phyloP scores from a whole-genome alignment of 1,140 invertebrate species.

The Pseudomyrmex pallidus region DNA sequence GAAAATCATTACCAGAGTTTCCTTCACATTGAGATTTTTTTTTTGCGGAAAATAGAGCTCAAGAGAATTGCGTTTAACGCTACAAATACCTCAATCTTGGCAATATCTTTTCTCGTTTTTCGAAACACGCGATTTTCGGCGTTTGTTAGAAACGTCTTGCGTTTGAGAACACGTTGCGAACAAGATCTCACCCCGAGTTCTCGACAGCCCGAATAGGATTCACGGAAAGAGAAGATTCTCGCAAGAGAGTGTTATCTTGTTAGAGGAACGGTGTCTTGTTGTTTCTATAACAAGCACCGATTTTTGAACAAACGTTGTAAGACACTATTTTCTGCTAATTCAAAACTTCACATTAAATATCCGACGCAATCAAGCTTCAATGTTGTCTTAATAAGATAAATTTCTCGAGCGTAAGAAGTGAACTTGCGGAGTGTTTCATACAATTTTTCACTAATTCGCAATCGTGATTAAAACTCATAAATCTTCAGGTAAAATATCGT shows the following conservation, averaged over 20 bases:
- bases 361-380: neutral
- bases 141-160: conserved; percentile 63
- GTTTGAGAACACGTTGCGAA: conserved; percentile 20
- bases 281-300: neutral
- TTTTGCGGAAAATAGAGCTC: neutral
- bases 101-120: neutral
- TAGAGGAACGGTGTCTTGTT: conserved; percentile 39
- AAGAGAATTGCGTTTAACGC: neutral
- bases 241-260: conserved; percentile 56
- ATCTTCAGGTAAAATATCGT: neutral
- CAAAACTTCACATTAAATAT: neutral
- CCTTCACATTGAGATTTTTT: neutral
- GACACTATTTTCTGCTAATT: neutral
- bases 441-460: no score
- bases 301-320: neutral
- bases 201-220: conserved; percentile 57
- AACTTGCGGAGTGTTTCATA: neutral
- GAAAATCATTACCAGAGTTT: conserved; percentile 15
- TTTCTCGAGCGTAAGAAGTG: neutral
- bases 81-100: neutral
- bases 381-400: neutral
- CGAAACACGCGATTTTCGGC: neutral
- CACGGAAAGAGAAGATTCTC: neutral
- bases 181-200: conserved; percentile 37
- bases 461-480: no score